Evolutionary conservation across 2,113 vertebrate species (phyloP).

Genomic region (Lagopus leucura): DNA sequence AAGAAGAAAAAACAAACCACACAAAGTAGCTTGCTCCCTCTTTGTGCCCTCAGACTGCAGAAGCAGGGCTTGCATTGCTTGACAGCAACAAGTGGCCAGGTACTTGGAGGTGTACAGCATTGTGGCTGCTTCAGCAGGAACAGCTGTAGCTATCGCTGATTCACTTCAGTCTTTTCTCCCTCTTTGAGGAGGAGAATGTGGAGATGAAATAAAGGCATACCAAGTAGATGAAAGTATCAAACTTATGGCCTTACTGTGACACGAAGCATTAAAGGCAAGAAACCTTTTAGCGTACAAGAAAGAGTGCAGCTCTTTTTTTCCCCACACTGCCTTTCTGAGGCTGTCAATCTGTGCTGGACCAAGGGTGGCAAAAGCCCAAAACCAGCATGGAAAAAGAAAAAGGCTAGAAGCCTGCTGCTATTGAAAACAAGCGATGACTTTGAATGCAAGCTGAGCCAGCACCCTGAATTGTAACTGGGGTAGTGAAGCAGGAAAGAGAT

Average conservation of each 20-base stretch:
- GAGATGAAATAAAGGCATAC: constrained; percentile 68
- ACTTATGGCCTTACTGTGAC: constrained; percentile 47
- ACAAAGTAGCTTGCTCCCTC: not conserved
- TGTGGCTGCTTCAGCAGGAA: not conserved
- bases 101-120: not conserved
- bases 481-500: not conserved
- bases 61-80: not conserved
- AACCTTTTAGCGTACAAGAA: constrained; percentile 32
- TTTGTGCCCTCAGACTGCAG: not conserved
- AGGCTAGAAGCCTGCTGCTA: not conserved
- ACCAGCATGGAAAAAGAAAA: constrained; percentile 12
- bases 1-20: not conserved
- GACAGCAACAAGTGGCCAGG: not conserved
- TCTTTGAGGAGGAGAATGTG: constrained; percentile 51
- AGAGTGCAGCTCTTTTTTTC: not conserved
- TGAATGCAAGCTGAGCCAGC: not conserved
- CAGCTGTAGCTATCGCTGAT: not conserved
- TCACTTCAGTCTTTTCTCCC: constrained; percentile 46
- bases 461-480: not conserved
- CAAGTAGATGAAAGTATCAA: constrained; percentile 64
- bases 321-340: not conserved
- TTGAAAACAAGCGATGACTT: not conserved
- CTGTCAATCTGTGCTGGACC: constrained; percentile 20
- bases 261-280: constrained; percentile 52
- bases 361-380: not conserved